Conservation (phyloP, 2,797 vertebrate genomes). For the Chaenodraco wilsoni region DNA sequence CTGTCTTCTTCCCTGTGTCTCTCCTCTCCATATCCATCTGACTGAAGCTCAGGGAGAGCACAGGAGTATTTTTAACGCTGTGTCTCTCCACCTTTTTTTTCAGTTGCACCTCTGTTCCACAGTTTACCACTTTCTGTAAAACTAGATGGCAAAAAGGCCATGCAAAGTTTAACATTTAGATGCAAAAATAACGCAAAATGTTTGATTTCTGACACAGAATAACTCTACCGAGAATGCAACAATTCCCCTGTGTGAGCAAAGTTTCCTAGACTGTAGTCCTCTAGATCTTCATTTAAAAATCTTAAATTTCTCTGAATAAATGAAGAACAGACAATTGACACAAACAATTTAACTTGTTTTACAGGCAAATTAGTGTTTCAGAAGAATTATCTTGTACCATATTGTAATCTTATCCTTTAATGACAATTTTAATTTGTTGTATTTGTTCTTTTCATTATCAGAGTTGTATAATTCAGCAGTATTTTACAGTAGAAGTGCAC, state of each 20-base stretch:
- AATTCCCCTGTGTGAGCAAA: neutral
- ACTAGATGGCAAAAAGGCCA: conserved; percentile 28
- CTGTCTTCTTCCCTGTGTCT: conserved; percentile 62
- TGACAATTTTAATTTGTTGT: too few species aligned
- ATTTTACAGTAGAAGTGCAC: too few species aligned
- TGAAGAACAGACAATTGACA: neutral
- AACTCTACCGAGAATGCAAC: neutral
- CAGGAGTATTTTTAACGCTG: conserved; percentile 68
- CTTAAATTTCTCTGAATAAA: neutral
- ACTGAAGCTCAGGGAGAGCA: conserved; percentile 67
- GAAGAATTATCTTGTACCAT: neutral
- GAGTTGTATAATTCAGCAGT: too few species aligned
- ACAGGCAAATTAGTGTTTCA: neutral
- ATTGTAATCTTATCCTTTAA: neutral
- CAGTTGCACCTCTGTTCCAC: conserved; percentile 37
- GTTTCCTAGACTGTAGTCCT: neutral
- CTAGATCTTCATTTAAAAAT: neutral
- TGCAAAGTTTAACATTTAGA: conserved; percentile 24
- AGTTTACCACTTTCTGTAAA: conserved; percentile 44
- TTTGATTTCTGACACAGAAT: conserved; percentile 22
- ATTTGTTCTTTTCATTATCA: too few species aligned
- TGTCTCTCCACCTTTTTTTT: conserved; percentile 34
- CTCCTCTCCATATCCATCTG: conserved; percentile 59
- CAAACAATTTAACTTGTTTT: neutral
- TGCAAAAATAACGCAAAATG: conserved; percentile 44